Base-by-base conservation (phyloP, 2,113 vertebrate genomes). In the Strix aluco region DNA sequence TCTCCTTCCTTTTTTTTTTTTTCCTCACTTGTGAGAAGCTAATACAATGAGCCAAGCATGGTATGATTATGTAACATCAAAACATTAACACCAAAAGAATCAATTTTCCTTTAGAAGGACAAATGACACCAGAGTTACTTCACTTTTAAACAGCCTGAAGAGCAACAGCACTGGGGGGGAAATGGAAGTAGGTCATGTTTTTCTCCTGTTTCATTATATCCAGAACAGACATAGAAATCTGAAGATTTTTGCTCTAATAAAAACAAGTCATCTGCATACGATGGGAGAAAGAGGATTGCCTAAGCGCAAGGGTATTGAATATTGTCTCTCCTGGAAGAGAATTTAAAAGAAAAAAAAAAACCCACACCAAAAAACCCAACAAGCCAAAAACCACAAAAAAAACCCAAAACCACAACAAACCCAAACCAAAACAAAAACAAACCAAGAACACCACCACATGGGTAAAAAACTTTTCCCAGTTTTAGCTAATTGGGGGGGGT, bases 401-500 rank as follows among this genome's bases (percentile, higher is more conserved):
- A 12, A 12, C 57, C 25, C 10, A 71, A 92, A 54, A n/a, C n/a
- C 34, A 58, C 21, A 73, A 49, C 38, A 36, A 17, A 5, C 27
- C 55, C 66, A 67, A 58, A 81, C 55, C n/a, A 57, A 85, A 85
- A 61, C 17, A 81, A 34, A 54, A 66, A 4, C 30, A 87, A 62
- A 58, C 5, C 15, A 59, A 27, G 23, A 29, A 79, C 90, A 85
- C 17, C 25, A 81, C 15, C 20, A 87, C 29, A 34, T 0, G 8
- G 26, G 16, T 54, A 66, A 54, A 20, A 20, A n/a, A 38, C 21
- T 81, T 85, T 40, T n/a, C 34, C 32, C 21, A 46, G 23, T 70
- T 70, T 79, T 9, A 94, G 23, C 46, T 74, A 42, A 84, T 1
- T 5, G 8, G 5, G 19, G 0, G 0, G 13, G 30, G 6, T 46